phyloP scores from a whole-genome alignment of 2,888 invertebrate species.

The Chouioia cunea region DNA sequence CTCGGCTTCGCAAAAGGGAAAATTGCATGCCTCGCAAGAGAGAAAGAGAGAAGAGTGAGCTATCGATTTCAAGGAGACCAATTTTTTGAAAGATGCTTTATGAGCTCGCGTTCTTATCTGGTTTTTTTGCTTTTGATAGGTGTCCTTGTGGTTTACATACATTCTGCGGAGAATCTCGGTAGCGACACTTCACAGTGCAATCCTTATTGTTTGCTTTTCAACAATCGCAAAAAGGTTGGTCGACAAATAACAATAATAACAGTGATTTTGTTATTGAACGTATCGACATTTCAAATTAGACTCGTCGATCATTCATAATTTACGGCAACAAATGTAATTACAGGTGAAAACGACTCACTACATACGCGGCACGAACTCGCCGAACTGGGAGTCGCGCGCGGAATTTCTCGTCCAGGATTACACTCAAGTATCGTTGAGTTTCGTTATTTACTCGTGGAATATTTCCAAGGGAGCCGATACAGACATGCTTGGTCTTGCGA shows the following conservation, averaged over 20 bases:
- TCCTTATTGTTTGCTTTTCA: conserved; percentile 72
- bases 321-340: conserved; percentile 31
- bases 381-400: conserved; percentile 70
- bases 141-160: conserved; percentile 70
- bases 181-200: conserved; percentile 68
- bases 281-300: too few relatives aligned
- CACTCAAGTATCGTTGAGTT: conserved; percentile 70
- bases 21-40: too few relatives aligned
- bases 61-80: too few relatives aligned
- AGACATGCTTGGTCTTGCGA: conserved; percentile 70
- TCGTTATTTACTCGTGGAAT: conserved; percentile 71
- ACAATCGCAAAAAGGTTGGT: conserved; percentile 70
- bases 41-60: too few relatives aligned
- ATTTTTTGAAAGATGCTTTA: too few relatives aligned
- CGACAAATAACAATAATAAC: not conserved
- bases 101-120: too few relatives aligned
- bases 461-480: conserved; percentile 69
- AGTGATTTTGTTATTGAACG: not conserved
- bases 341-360: conserved; percentile 72
- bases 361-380: conserved; percentile 67
- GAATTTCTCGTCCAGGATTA: conserved; percentile 71
- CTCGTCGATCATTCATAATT: too few relatives aligned
- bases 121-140: conserved; percentile 56
- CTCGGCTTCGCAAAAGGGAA: too few relatives aligned
- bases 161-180: conserved; percentile 70